Base-by-base conservation (phyloP, 53 echinoderm and acorn worm genomes). In the Echinometra lucunter region DNA sequence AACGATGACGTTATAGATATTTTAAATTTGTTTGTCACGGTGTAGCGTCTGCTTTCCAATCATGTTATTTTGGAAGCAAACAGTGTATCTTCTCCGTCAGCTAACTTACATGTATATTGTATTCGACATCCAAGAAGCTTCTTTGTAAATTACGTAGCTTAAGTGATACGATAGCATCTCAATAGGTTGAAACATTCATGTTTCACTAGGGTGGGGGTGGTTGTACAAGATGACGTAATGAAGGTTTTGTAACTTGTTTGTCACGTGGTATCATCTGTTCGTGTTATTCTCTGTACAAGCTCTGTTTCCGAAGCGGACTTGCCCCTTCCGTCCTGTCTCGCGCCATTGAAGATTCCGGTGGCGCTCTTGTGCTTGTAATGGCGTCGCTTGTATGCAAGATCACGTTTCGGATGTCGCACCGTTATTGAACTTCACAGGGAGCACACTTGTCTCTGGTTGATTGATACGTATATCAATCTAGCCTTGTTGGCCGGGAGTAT, bases 381-480 rank as follows among this genome's bases (percentile, higher is more conserved):
- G 85, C 85, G 45, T 45, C 49, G 13, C 13, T 10, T 85, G 85
- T 45, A n/a, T 85, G 85, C 45, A 28, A 49, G 47, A 18, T 85
- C 85, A 85, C 85, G 85, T 85, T 45, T 85, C 47, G 12, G 18
- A 49, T 13, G 5, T 18, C 42, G 0, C 78, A 40, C 13, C 21
- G 78, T 47, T 47, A 49, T 85, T 49, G 45, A 15, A 83, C 45
- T 49, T 47, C 45, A 45, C 49, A 45, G 49, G 28, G 49, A 49
- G 28, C 49, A 42, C 37, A 85, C 15, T 17, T 49, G 37, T 49
- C n/a, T 21, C 49, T 49, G 8, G 47, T 15, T 49, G 49, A 49
- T 85, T 85, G 85, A 85, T 49, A 85, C 85, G 18, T 9, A 23
- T 85, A 85, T 85, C 85, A 47, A 18, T 85, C n/a, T 47, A n/a